Evolutionary conservation across 2,797 vertebrate genomes (phyloP).

Genomic region (Jordanella pulchra): DNA sequence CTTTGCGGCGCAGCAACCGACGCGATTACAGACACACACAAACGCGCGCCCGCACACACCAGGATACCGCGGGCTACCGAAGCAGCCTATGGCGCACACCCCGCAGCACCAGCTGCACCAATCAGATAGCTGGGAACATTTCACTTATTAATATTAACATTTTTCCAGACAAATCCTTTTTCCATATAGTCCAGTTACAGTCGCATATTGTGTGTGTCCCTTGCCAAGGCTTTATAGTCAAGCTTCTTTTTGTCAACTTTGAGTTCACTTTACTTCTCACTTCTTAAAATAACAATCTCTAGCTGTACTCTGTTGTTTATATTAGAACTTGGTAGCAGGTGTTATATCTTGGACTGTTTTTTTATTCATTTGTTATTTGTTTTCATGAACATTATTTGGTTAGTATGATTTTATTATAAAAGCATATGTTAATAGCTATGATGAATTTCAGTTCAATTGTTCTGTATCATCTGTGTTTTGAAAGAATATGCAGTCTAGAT

Average conservation of each 20-base stretch:
- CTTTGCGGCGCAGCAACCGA: conserved; percentile 70
- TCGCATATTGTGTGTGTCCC: not conserved
- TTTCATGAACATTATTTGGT: not conserved
- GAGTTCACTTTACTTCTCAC: not conserved
- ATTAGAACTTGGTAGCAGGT: not conserved
- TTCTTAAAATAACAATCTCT: not conserved
- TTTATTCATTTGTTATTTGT: not conserved
- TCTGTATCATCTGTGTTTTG: not conserved
- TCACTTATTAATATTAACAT: conserved; percentile 21
- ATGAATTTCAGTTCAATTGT: no score
- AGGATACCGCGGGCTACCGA: conserved; percentile 48
- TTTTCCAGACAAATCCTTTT: conserved; percentile 7
- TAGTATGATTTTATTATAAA: not conserved
- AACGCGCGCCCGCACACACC: conserved; percentile 23
- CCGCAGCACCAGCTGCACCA: conserved; percentile 57
- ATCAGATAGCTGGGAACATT: conserved; percentile 53
- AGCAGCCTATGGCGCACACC: conserved; percentile 64
- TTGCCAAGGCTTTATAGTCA: not conserved
- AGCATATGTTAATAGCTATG: not conserved
- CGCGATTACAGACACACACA: conserved; percentile 21
- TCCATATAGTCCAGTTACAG: conserved; percentile 1
- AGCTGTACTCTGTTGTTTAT: not conserved
- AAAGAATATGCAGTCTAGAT: not conserved
- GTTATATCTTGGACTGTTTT: not conserved
- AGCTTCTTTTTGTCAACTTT: not conserved